phyloP scores from a whole-genome alignment of 2,113 vertebrate species.

The Lonchura striata region DNA sequence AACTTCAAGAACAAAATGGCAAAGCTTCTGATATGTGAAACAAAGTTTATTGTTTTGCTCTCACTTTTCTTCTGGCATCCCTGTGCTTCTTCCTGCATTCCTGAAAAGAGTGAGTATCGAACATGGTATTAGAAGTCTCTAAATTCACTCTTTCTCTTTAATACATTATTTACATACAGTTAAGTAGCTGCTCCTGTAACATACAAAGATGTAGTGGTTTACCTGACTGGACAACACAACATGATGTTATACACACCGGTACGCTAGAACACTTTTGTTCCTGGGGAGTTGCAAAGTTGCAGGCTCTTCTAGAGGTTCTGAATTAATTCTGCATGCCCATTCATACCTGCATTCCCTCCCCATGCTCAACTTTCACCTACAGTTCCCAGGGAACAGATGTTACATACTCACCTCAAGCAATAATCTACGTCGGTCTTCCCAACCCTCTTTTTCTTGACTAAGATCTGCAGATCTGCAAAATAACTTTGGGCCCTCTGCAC shows the following conservation, averaged over 20 bases:
- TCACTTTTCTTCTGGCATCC: constrained; percentile 83
- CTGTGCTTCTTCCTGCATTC: constrained; percentile 91
- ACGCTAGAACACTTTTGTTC: not conserved
- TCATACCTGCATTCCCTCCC: fast-evolving
- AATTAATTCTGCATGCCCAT: not conserved
- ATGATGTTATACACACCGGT: not conserved
- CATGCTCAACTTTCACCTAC: not conserved
- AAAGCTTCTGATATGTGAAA: fast-evolving
- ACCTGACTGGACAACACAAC: not conserved
- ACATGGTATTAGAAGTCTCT: not conserved
- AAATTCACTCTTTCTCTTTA: not conserved
- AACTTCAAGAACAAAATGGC: not conserved
- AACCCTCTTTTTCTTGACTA: constrained; percentile 76
- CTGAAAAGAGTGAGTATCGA: constrained; percentile 63
- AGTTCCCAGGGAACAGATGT: not conserved
- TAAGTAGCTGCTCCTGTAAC: not conserved
- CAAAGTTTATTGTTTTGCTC: constrained; percentile 38
- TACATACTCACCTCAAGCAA: constrained; percentile 71
- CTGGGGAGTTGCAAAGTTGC: not conserved
- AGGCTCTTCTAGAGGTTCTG: not conserved
- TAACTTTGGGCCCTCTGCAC: constrained; percentile 76
- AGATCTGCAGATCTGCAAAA: constrained; percentile 78
- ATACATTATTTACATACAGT: not conserved
- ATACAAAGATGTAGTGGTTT: not conserved
- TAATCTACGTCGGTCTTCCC: constrained; percentile 78